Conservation (phyloP, 2,888 invertebrate genomes). For the Odontothrips loti region DNA sequence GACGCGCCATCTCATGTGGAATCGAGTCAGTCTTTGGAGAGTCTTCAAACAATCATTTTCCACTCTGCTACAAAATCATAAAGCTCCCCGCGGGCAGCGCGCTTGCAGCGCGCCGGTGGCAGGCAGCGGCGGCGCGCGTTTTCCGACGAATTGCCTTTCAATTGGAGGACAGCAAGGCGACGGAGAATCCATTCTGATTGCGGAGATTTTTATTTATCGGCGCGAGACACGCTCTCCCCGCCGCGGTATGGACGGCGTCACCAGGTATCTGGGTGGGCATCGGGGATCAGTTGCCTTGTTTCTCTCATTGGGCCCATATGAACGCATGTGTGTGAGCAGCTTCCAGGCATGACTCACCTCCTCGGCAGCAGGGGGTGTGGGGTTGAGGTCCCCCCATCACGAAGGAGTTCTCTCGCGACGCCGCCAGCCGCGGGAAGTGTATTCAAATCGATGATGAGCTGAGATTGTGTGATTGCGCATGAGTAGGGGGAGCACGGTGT, state of each 20-base stretch:
- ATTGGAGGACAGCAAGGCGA: neutral
- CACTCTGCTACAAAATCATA: conserved; percentile 12
- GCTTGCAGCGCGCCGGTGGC: too few species aligned
- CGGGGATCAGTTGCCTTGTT: neutral
- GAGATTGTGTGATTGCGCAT: too few species aligned
- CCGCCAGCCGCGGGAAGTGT: too few species aligned
- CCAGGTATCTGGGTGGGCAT: neutral
- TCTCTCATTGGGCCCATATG: neutral
- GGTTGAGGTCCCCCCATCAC: too few species aligned
- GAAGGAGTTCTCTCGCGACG: too few species aligned
- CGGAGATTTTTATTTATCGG: neutral
- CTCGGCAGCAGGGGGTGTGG: too few species aligned
- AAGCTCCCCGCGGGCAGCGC: neutral
- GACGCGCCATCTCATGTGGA: conserved; percentile 6
- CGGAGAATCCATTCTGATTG: neutral
- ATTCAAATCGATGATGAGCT: too few species aligned
- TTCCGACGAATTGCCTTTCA: conserved; percentile 11
- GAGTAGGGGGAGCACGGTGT: too few species aligned
- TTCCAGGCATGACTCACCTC: too few species aligned
- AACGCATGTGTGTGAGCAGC: too few species aligned
- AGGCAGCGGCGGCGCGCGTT: neutral
- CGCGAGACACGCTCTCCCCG: neutral
- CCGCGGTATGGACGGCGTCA: neutral
- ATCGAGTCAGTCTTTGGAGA: neutral
- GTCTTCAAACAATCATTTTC: conserved; percentile 23